Evolutionary conservation across 2,888 invertebrate species (phyloP), one percentile per base, ranked within the genome.

Genomic region (Imbricaverruca yamaguchii): DNA sequence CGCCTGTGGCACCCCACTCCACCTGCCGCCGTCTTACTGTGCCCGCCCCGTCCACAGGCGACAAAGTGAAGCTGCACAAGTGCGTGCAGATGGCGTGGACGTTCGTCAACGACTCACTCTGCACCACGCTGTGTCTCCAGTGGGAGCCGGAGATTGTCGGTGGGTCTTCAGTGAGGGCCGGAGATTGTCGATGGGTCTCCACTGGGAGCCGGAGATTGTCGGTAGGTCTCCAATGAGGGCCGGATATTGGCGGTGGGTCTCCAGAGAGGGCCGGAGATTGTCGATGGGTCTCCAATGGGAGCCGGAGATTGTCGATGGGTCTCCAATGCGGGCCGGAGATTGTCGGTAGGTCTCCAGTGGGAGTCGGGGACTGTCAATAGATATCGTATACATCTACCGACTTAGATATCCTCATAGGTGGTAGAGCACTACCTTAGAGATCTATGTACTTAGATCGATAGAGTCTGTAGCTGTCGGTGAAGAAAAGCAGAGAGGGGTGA

Each of bases 51-150:
- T 82, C 81, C 86, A 8, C 84, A 90, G 91, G 96, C 59, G 97
- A 98, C 86, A 95, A 96, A 87, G 91, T 91, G n/a, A 96, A 96
- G 87, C 88, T 97, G 80, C 94, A 97, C 86, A 96, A 96, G 88
- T 95, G 98, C 93, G 96, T 98, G 0, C 98, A 98, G 88, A 98
- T 97, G 96, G 97, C 98, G 0, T 99, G 98, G 98, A 98, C 98
- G 10, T 99, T 99, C 88, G 96, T 98, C 0, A 99, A 99, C 88
- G 99, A 99, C 88, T 85, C 86, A 80, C 90, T 98, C 84, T 97
- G 97, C 87, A 99, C 99, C 8, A 98, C 97, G 0, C 90, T 99
- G 80, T 95, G 95, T 84, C 90, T 99, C 80, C 97, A 98, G 88
- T 99, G 98, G 97, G 98, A 99, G 87, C 98, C 99, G 0, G 98